Evolutionary conservation across 2,888 invertebrate species (phyloP), one percentile per base, ranked within the genome.

Genomic region (Leptopilina drosophilae): DNA sequence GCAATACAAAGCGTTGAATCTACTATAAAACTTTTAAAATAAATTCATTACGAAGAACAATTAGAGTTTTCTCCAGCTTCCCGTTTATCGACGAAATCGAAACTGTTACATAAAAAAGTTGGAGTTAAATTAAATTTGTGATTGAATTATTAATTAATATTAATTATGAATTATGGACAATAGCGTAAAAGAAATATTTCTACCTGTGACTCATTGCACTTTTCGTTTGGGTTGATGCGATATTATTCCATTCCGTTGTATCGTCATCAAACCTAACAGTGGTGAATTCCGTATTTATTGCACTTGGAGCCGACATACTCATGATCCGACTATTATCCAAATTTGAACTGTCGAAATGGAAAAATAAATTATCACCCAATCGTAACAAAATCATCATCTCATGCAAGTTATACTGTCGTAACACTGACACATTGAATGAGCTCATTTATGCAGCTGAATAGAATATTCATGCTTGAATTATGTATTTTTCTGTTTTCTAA

Each of bases 271-370:
- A 96, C 90, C 95, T 96, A 1, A 96, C 95, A 1, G 95, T 94
- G 1, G 93, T 93, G 87, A 94, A 94, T 76, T 96, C 96, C 83
- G 96, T 92, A 89, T 96, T 96, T 87, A 97, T 97, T 73, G 97
- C 97, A 79, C 97, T 96, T 0, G 97, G 97, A 0, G 97, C 97
- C 0, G 97, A 97, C 92, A 95, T 95, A 85, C 97, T 97, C 89
- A 97, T 93, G 1, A 95, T 94, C 89, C 95, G 94, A 26, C 95
- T 94, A 6, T 95, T 93, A 88, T 95, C 94, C 90, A 97, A 93
- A 89, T 95, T 95, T 85, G 94, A 94, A 88, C 94, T 94, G 90
- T 77, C 90, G 53, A 15, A 78, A 66, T 79, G 77, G 62, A 62
- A 77, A n/a, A 53, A 46, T 8, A n/a, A 76, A 53, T 56, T 53